Evolutionary conservation across 2,797 vertebrate species (phyloP), one percentile per base, ranked within the genome.

Genomic region (Myiotriccus ornatus): DNA sequence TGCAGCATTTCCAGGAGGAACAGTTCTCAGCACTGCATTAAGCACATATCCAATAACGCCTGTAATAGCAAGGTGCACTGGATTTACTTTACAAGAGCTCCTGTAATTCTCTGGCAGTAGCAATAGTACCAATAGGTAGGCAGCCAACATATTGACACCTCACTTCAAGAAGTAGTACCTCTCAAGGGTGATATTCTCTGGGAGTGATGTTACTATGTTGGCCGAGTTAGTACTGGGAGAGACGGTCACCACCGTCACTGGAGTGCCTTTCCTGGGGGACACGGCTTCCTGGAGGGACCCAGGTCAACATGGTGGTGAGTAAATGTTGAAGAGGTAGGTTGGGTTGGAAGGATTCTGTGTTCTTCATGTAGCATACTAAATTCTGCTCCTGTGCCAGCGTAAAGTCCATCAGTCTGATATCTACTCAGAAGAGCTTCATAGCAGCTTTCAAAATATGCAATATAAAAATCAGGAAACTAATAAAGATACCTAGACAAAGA

Each of bases 261-360:
- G 88, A 97, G 90, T 95, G 93, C 92, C 94, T 97, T 96, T 97
- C 78, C 91, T 95, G 94, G 88, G 96, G 87, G 94, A 94, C 94
- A 95, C 91, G 91, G 84, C 94, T 96, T 96, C 94, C 93, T 97
- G 97, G 90, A 97, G 88, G 91, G 90, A 97, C 89, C 92, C 94
- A 90, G 94, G 92, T 82, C 96, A 43, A 94, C 96, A 84, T 1
- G 79, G 94, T 96, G 97, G 97, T 97, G 97, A 97, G 97, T 97
- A 97, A 95, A 92, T 95, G 64, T 64, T 92, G 84, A 94, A 95
- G 96, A 97, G 97, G 97, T 97, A 97, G 97, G 97, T 97, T 91
- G 95, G 95, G 88, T 84, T 8, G 84, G 82, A 96, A 96, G 94
- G 92, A 95, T 90, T 95, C 91, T 95, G 86, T 28, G 11, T 79